Percentiles rank a stretch among this genome's conserved stretches.
phyloP scores from a whole-genome alignment of 2,797 vertebrate genomes.

The Balearica regulorum region DNA sequence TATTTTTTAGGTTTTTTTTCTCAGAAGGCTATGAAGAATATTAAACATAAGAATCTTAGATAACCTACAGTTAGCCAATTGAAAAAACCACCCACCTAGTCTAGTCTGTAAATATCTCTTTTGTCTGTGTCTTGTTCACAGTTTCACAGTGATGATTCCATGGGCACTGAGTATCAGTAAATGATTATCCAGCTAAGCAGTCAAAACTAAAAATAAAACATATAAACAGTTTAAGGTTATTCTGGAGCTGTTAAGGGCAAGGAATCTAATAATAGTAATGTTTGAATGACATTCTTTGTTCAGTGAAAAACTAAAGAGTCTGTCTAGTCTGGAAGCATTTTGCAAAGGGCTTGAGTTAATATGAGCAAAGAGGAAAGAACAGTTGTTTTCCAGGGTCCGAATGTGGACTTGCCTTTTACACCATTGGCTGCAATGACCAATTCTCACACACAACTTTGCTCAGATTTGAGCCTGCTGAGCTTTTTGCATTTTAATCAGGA shows the following conservation, averaged over 20 bases:
- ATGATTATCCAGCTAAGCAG: neutral
- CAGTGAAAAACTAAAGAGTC: neutral
- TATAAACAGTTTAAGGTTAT: neutral
- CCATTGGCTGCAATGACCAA: neutral
- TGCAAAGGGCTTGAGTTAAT: neutral
- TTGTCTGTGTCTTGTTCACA: neutral
- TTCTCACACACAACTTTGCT: neutral
- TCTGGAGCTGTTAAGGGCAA: neutral
- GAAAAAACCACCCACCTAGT: neutral
- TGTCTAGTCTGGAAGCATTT: neutral
- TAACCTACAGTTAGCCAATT: neutral
- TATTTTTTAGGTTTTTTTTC: neutral
- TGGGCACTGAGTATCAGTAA: neutral
- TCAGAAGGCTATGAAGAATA: neutral
- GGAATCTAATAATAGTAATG: neutral
- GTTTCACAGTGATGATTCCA: neutral
- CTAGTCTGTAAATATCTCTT: neutral
- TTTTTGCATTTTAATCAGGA: neutral
- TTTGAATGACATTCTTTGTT: neutral
- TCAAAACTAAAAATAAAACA: neutral
- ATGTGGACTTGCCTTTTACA: neutral
- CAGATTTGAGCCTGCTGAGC: accelerated
- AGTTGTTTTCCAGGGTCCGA: neutral
- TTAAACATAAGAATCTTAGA: neutral
- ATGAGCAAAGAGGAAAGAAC: neutral